Percentiles rank a stretch among this genome's conserved stretches.
phyloP scores from a whole-genome alignment of 2,888 invertebrate species.

The Hypomecis punctinalis region DNA sequence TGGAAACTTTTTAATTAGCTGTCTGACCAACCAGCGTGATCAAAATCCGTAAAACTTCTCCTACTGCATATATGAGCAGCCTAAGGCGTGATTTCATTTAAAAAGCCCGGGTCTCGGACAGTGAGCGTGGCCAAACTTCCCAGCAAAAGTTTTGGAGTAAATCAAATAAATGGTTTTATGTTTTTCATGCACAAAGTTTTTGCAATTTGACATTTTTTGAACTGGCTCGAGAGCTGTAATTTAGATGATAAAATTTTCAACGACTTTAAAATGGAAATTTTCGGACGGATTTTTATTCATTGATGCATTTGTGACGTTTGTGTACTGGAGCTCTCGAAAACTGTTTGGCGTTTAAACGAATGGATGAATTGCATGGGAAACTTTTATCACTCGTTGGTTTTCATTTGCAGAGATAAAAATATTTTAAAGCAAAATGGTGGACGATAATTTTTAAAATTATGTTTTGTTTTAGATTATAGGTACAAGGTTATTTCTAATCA shows the following conservation, averaged over 20 bases:
- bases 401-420: no score
- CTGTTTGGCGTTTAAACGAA: no score
- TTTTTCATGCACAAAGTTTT: conserved; percentile 26
- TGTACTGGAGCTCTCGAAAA: no score
- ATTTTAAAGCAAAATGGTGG: no score
- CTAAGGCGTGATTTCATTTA: conserved; percentile 25
- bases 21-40: background rate
- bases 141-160: conserved; percentile 30
- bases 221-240: conserved; percentile 7
- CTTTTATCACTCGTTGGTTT: no score
- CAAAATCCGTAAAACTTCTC: background rate
- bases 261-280: background rate
- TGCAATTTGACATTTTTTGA: conserved; percentile 10
- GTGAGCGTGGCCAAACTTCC: conserved; percentile 21
- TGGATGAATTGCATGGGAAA: no score
- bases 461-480: no score
- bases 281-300: background rate
- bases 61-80: conserved; percentile 14
- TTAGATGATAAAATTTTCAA: background rate
- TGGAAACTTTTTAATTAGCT: no score
- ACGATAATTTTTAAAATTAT: no score
- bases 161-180: conserved; percentile 32
- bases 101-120: conserved; percentile 27
- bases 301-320: background rate
- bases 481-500: no score